phyloP scores from a whole-genome alignment of 2,888 invertebrate genomes.

The Hetaerina titia region DNA sequence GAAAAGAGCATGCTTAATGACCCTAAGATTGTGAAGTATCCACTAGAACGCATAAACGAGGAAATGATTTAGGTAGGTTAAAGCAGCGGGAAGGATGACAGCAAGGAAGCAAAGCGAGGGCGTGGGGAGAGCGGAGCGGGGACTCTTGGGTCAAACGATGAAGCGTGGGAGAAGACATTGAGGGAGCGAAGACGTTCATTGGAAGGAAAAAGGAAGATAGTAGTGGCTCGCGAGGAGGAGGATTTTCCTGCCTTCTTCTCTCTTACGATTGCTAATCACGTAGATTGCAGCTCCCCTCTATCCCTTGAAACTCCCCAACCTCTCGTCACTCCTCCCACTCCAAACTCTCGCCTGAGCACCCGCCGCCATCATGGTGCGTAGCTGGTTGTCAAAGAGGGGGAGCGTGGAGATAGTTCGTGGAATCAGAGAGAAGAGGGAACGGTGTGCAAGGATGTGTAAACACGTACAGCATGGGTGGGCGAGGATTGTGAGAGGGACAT shows the following conservation, averaged over 20 bases:
- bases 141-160: neutral
- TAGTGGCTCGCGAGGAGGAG: neutral
- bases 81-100: neutral
- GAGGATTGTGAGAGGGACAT: neutral
- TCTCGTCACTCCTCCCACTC: too few relatives aligned
- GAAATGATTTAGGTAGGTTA: neutral
- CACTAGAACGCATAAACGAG: neutral
- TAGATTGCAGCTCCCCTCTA: constrained; percentile 5
- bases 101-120: neutral
- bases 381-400: neutral
- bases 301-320: too few relatives aligned
- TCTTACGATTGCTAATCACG: constrained; percentile 55
- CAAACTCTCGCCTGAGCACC: neutral
- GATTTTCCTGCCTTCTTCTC: neutral
- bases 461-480: neutral
- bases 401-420: neutral
- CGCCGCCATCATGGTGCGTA: neutral
- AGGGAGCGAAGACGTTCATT: neutral
- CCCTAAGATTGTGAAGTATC: too few relatives aligned
- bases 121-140: neutral
- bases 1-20: too few relatives aligned
- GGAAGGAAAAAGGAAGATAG: neutral
- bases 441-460: neutral
- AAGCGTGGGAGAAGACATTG: neutral
- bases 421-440: neutral